Conservation (phyloP, 2,113 vertebrate genomes). For the Triplophysa tibetana region DNA sequence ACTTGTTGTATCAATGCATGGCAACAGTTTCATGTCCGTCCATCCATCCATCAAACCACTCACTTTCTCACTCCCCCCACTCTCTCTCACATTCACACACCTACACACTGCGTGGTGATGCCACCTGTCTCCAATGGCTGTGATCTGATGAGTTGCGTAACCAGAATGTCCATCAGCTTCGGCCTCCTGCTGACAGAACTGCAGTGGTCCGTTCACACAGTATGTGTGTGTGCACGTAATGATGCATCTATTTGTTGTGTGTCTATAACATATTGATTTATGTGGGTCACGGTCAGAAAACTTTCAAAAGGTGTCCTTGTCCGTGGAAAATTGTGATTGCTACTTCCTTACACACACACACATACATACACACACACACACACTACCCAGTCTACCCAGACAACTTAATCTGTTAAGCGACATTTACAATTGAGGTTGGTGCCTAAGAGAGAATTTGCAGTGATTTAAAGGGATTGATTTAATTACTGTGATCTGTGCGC, state of each 20-base stretch:
- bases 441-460: conserved; percentile 57
- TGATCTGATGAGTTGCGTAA: conserved; percentile 59
- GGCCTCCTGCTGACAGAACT: conserved; percentile 53
- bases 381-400: conserved; percentile 67
- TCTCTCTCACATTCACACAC: conserved; percentile 53
- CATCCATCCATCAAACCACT: conserved; percentile 30
- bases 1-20: conserved; percentile 10
- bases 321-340: not conserved
- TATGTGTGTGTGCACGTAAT: conserved; percentile 25
- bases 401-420: conserved; percentile 70
- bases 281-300: conserved; percentile 17
- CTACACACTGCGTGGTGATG: conserved; percentile 61
- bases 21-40: not conserved
- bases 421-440: conserved; percentile 61
- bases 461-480: conserved; percentile 76
- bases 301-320: conserved; percentile 26
- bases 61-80: conserved; percentile 30
- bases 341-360: not conserved
- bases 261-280: conserved; percentile 19
- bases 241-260: conserved; percentile 8
- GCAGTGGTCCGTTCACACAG: conserved; percentile 27
- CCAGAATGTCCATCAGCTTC: conserved; percentile 59
- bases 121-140: conserved; percentile 66
- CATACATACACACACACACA: conserved; percentile 52
- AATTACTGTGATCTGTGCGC: conserved; percentile 81